A percentile compares a stretch with the other conserved stretches of the same genome.
Conservation (phyloP, 2,797 vertebrate species). For the Mormyrops attenuatus region DNA sequence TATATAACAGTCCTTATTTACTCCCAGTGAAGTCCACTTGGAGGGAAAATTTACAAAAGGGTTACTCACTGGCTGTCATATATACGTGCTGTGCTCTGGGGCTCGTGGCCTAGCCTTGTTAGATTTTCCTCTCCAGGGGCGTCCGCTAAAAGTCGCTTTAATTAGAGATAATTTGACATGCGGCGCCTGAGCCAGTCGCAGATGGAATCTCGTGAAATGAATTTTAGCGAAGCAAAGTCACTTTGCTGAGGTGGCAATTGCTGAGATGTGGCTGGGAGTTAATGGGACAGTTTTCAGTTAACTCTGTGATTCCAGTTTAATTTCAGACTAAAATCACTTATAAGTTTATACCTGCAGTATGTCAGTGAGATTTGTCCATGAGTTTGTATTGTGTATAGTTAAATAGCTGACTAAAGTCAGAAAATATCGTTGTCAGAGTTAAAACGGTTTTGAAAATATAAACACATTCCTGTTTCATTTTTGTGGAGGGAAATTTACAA, state of each 20-base stretch:
- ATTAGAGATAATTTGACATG: slow-evolving; percentile 2
- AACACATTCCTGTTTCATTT: background rate
- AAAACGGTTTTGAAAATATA: background rate
- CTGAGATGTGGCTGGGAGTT: background rate
- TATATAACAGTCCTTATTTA: slow-evolving; percentile 62
- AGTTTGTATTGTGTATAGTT: background rate
- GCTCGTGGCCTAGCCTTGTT: background rate
- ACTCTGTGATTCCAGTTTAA: background rate
- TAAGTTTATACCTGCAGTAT: background rate
- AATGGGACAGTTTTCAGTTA: background rate
- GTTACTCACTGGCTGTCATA: slow-evolving; percentile 57
- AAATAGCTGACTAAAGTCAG: background rate
- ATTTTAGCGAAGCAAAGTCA: background rate
- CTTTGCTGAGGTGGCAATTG: background rate
- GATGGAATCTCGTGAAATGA: background rate
- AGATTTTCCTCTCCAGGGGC: slow-evolving; percentile 2
- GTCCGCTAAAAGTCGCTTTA: background rate
- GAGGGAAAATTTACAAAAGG: slow-evolving; percentile 55
- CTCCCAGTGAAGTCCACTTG: slow-evolving; percentile 60
- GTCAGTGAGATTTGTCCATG: background rate
- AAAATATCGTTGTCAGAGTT: background rate
- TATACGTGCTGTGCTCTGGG: background rate
- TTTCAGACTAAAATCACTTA: background rate
- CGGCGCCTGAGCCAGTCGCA: background rate
- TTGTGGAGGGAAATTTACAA: background rate